Evolutionary conservation across 2,113 vertebrate species (phyloP), one percentile per base, ranked within the genome.

Genomic region (pig (Sus scrofa)): DNA sequence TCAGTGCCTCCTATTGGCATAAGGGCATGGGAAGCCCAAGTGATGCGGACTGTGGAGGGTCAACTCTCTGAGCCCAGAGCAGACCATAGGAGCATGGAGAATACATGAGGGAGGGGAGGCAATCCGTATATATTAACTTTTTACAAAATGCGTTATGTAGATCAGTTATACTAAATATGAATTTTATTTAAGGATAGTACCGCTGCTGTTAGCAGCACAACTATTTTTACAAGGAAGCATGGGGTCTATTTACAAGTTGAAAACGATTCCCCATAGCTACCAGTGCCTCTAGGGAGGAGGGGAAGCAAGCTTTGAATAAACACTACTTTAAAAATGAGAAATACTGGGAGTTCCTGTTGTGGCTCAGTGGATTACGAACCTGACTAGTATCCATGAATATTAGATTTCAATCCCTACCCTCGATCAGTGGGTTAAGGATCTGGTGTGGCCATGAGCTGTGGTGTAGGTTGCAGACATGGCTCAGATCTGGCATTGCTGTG

Each of bases 291-390:
- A 67, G 50, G 22, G 18, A 81, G 10, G 13, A n/a, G 34, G 16
- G 39, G 6, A 63, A 79, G 63, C 26, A 71, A 71, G 20, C 67
- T 89, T 94, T 84, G 26, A 91, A 77, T n/a, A 70, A 26, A 88
- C 37, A 77, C 37, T 56, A 78, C 14, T 88, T 89, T 86, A 78
- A 97, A 84, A 78, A 83, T 87, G 73, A 90, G 37, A 44, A 44
- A 44, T 44, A n/a, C n/a, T n/a, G n/a, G n/a, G n/a, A n/a, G n/a
- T n/a, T n/a, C n/a, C n/a, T n/a, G n/a, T n/a, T n/a, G n/a, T n/a
- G n/a, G n/a, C n/a, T n/a, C n/a, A n/a, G n/a, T n/a, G n/a, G n/a
- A n/a, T n/a, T n/a, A n/a, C n/a, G n/a, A n/a, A n/a, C n/a, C n/a
- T n/a, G n/a, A n/a, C n/a, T n/a, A 44, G 44, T 44, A 44, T 44